Percentiles rank a stretch among this genome's conserved stretches.
phyloP scores from a whole-genome alignment of 1,140 invertebrate genomes.

The Pseudomyrmex sp. region DNA sequence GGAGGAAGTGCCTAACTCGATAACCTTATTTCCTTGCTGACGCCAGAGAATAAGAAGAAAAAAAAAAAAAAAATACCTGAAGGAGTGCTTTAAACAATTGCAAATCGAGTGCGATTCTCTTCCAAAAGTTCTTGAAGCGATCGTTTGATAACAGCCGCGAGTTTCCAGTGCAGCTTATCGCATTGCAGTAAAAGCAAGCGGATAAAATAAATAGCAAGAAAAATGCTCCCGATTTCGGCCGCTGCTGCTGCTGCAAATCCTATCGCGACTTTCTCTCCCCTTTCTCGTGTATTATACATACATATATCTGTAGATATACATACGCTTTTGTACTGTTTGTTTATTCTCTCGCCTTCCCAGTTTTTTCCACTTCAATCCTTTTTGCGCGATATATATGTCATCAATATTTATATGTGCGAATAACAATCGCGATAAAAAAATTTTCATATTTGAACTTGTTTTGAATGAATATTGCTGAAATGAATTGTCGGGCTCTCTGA shows the following conservation, averaged over 20 bases:
- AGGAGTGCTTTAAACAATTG: slow-evolving; percentile 14
- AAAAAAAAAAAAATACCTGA: too few relatives aligned
- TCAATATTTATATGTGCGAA: slow-evolving; percentile 26
- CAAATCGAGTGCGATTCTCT: slow-evolving; percentile 17
- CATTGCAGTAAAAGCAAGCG: slow-evolving; percentile 23
- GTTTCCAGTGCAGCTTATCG: slow-evolving; percentile 17
- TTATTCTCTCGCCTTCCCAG: background rate
- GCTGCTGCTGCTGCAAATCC: slow-evolving; percentile 14
- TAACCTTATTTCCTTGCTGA: background rate
- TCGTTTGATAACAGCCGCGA: slow-evolving; percentile 16
- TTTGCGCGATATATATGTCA: background rate
- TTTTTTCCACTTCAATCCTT: background rate
- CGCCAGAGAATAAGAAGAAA: background rate
- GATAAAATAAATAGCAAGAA: slow-evolving; percentile 43
- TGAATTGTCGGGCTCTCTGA: background rate
- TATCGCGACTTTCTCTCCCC: background rate
- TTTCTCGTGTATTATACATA: slow-evolving; percentile 1
- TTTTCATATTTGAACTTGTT: background rate
- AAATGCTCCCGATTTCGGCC: slow-evolving; percentile 17
- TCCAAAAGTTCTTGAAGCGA: slow-evolving; percentile 22
- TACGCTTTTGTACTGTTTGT: slow-evolving; percentile 10
- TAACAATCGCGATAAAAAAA: slow-evolving; percentile 15
- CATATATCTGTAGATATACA: background rate
- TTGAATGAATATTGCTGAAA: background rate
- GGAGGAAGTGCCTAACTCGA: slow-evolving; percentile 8